Base-by-base conservation (phyloP, 2,797 vertebrate genomes). In the Pantherophis vulpinus region DNA sequence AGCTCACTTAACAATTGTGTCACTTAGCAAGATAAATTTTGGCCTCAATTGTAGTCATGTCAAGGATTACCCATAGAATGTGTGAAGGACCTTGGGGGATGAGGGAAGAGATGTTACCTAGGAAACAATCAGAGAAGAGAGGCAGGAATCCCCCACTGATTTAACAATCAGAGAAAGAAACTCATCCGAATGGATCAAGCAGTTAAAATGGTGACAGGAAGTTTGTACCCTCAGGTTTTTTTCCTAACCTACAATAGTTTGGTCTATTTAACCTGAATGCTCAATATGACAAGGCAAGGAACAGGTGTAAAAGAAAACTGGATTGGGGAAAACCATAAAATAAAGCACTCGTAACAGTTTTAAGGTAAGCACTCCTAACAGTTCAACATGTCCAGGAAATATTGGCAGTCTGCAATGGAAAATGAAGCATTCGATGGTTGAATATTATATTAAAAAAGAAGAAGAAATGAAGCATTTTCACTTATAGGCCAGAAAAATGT, bases 311-410 rank as follows among this genome's bases (percentile, higher is more conserved):
- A 92, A 0, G 88, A 90, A 94, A 96, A 42, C 93, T 55, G 32
- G 93, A 25, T 6, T 0, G 92, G 79, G 92, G 91, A 86, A 25
- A 95, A 87, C n/a, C 27, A 93, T 92, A 94, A 96, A 91, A 95
- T 94, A 95, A 92, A 92, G 79, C 59, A 94, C 88, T 92, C 47
- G 93, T 96, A 96, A 96, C n/a, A 94, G 86, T 90, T 94, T 47
- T 47, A 47, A 47, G 4, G 42, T 4, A 92, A 92, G 79, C 59
- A 94, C 88, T 92, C 47, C 93, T 96, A 96, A 96, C n/a, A 94
- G 86, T 90, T 94, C 92, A 93, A 27, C 87, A 95, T 91, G 87
- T 94, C 91, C 93, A 94, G 66, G 94, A 96, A 95, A 2, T 94
- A 61, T 74, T 88, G 61, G 42, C 9, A 58, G 86, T 8, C 61